phyloP scores from a whole-genome alignment of 2,888 invertebrate species.

The Apamea anceps region DNA sequence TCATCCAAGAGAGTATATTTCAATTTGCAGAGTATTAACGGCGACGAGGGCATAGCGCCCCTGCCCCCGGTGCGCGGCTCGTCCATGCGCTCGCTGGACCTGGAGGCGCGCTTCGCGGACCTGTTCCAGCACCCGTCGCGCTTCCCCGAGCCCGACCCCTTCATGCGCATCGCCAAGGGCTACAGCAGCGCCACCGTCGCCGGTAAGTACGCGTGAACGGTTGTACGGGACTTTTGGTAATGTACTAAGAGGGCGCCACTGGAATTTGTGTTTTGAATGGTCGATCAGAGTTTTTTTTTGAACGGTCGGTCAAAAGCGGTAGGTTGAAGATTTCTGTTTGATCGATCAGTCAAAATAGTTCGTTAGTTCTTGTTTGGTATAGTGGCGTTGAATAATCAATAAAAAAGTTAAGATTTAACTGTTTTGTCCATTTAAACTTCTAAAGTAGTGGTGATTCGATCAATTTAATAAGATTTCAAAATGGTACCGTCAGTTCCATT shows the following conservation, averaged over 20 bases:
- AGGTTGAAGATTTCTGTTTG: not conserved
- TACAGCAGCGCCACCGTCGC: conserved; percentile 91
- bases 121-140: conserved; percentile 91
- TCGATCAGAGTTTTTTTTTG: not conserved
- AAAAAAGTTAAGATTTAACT: not conserved
- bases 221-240: not conserved
- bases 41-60: conserved; percentile 87
- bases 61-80: conserved; percentile 91
- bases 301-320: not conserved
- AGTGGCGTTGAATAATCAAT: not conserved
- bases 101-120: conserved; percentile 92
- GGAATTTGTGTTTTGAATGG: not conserved
- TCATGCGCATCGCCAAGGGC: conserved; percentile 92
- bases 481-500: conserved; percentile 35
- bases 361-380: not conserved
- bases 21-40: conserved; percentile 72
- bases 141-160: conserved; percentile 93
- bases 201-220: conserved; percentile 82
- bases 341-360: not conserved
- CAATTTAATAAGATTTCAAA: conserved; percentile 6
- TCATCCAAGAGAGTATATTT: not conserved
- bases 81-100: conserved; percentile 91
- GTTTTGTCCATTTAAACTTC: not conserved
- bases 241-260: conserved; percentile 12
- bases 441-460: not conserved